These are phyloP conservation scores for Lagria hirta DNA, from an alignment of 2,888 invertebrate species.

Conservation along the genomic window DNA sequence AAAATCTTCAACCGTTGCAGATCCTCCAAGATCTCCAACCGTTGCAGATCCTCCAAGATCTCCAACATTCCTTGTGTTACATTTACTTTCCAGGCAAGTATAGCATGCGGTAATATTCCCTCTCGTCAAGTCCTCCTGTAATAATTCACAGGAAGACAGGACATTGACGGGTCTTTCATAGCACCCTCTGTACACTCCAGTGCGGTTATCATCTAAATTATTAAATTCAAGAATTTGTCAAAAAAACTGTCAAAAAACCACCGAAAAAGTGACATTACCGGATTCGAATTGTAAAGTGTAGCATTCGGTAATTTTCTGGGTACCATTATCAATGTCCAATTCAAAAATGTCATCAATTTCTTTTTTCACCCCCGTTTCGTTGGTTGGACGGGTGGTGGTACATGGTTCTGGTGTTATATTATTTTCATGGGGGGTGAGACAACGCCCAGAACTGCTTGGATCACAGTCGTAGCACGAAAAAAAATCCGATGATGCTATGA, in stretches of 20 bases:
- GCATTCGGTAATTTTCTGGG: not conserved
- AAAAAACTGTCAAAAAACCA: no score
- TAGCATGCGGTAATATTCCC: not conserved
- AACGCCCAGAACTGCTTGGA: not conserved
- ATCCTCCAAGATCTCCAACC: no score
- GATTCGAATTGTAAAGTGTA: not conserved
- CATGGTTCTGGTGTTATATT: not conserved
- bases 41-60: no score
- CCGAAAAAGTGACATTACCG: no score
- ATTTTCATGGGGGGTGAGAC: not conserved
- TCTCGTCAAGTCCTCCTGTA: not conserved
- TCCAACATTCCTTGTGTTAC: not conserved
- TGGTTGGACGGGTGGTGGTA: no score
- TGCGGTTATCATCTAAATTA: not conserved
- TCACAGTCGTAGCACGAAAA: slow-evolving; percentile 7
- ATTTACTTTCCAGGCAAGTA: slow-evolving; percentile 1
- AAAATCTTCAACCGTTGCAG: no score
- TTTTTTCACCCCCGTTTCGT: not conserved
- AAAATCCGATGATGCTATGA: no score
- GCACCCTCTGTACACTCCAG: slow-evolving; percentile 10
- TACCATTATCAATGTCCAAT: slow-evolving; percentile 2
- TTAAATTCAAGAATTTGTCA: no score
- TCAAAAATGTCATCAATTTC: not conserved
- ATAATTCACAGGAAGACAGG: not conserved
- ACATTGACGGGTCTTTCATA: not conserved